Evolutionary conservation across 2,113 vertebrate species (phyloP).

Genomic region (Raja brachyura): DNA sequence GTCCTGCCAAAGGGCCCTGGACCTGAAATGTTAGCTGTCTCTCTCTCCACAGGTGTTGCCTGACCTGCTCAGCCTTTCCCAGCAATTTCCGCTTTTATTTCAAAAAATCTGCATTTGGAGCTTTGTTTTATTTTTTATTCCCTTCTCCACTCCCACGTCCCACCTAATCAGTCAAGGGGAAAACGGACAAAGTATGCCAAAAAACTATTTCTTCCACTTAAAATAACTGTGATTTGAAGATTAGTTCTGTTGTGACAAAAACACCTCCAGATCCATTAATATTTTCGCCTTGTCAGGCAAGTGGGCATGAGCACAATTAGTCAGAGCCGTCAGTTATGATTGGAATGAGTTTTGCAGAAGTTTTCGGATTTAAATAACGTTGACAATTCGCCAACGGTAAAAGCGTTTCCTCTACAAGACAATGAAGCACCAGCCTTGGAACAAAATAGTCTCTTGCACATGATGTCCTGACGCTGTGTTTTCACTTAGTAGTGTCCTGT

Average conservation of each 20-base stretch:
- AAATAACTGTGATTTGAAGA: not conserved
- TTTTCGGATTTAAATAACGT: not conserved
- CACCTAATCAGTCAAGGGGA: not conserved
- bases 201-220: not conserved
- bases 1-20: no score
- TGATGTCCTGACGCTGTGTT: not conserved
- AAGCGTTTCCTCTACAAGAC: not conserved
- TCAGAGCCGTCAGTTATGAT: not conserved
- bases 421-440: not conserved
- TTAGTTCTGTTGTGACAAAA: not conserved
- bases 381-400: not conserved
- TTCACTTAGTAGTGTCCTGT: not conserved
- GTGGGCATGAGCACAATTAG: not conserved
- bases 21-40: no score
- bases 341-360: not conserved
- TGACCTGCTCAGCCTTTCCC: no score
- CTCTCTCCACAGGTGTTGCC: no score
- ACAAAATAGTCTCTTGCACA: not conserved
- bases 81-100: no score
- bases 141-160: no score
- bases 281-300: not conserved
- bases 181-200: not conserved
- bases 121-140: not conserved
- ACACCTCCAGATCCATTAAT: not conserved
- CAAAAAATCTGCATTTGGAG: no score